phyloP scores from a whole-genome alignment of 2,797 vertebrate genomes.

The Columba guinea region DNA sequence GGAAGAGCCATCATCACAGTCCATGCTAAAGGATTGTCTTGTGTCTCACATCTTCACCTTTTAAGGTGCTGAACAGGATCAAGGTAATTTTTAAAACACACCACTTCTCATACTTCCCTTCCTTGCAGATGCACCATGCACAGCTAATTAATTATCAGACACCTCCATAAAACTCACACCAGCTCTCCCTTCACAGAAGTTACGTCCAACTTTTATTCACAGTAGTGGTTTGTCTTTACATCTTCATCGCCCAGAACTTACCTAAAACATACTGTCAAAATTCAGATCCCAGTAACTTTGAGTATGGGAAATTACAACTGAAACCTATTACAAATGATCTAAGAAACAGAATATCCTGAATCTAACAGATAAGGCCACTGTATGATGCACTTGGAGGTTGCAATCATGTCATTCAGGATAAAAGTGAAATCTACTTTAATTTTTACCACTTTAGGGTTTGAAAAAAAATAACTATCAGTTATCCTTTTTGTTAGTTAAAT shows the following conservation, averaged over 20 bases:
- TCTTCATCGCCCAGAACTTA: background rate
- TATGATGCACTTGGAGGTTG: background rate
- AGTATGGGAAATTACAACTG: background rate
- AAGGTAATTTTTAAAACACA: background rate
- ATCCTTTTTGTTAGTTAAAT: background rate
- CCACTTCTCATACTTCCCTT: background rate
- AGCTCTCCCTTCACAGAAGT: background rate
- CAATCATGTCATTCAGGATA: background rate
- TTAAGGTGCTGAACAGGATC: background rate
- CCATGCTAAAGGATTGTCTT: background rate
- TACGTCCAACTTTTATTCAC: background rate
- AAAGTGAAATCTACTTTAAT: background rate
- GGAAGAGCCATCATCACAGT: background rate
- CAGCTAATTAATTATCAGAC: background rate
- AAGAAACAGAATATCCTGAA: background rate
- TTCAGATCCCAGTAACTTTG: background rate
- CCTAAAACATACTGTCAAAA: background rate
- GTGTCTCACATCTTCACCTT: background rate
- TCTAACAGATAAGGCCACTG: background rate
- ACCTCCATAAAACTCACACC: background rate
- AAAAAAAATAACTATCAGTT: background rate
- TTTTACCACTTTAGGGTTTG: background rate
- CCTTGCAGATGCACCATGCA: background rate
- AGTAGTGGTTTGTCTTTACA: background rate
- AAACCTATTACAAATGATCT: background rate